These are phyloP conservation scores for Andrena minutula DNA, from an alignment of 2,888 invertebrate genomes.

Conservation along the genomic window DNA sequence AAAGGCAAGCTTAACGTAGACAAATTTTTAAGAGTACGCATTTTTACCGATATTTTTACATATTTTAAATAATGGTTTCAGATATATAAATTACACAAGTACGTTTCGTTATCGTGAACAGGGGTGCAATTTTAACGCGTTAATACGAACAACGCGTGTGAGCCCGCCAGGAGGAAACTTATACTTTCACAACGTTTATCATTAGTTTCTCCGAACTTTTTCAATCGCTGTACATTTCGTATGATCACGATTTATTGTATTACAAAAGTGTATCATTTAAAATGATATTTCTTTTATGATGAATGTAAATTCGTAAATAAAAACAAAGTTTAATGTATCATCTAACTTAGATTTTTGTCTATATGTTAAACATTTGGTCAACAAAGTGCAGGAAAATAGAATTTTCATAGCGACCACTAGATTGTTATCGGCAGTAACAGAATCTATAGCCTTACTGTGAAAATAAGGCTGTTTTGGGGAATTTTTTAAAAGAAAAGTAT, in stretches of 20 bases:
- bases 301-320: conserved; percentile 54
- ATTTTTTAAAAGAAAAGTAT: too few relatives aligned
- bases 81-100: conserved; percentile 27
- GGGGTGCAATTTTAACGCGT: conserved; percentile 29
- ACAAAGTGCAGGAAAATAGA: not conserved
- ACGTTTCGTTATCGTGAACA: conserved; percentile 36
- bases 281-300: conserved; percentile 30
- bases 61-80: conserved; percentile 56
- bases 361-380: not conserved
- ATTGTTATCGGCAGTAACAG: too few relatives aligned
- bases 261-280: conserved; percentile 40
- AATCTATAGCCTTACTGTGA: too few relatives aligned
- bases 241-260: conserved; percentile 41
- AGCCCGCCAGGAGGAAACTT: conserved; percentile 17
- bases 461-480: too few relatives aligned
- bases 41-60: conserved; percentile 60
- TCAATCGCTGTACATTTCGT: conserved; percentile 53
- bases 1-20: conserved; percentile 30
- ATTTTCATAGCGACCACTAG: too few relatives aligned
- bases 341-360: not conserved
- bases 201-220: conserved; percentile 33
- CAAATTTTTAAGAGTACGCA: conserved; percentile 48
- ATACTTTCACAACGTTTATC: conserved; percentile 42
- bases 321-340: conserved; percentile 34
- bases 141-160: conserved; percentile 23